phyloP scores from a whole-genome alignment of 2,888 invertebrate genomes.

The Drosophila yooni region DNA sequence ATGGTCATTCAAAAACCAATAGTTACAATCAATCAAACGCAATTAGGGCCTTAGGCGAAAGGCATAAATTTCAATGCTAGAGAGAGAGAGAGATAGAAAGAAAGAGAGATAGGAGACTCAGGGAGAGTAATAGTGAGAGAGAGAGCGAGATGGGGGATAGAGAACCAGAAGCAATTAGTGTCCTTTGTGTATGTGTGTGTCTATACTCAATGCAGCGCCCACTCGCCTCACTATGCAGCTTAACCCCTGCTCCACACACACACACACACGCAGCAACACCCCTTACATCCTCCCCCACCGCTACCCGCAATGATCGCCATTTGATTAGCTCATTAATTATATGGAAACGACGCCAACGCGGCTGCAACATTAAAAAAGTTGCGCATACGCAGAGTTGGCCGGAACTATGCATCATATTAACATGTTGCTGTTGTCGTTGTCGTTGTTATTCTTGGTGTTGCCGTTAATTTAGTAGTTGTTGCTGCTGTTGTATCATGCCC shows the following conservation, averaged over 20 bases:
- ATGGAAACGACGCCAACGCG: conserved; percentile 62
- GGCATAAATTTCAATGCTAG: conserved; percentile 3
- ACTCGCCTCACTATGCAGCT: conserved; percentile 69
- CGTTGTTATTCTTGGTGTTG: not conserved
- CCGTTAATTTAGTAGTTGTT: conserved; percentile 2
- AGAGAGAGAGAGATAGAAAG: not conserved
- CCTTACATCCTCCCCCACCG: not conserved
- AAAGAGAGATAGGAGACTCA: not conserved
- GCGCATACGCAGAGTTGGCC: conserved; percentile 64
- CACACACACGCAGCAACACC: not conserved
- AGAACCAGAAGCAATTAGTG: conserved; percentile 44
- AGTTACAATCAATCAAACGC: conserved; percentile 70
- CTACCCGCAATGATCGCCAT: conserved; percentile 3
- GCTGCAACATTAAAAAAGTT: conserved; percentile 61
- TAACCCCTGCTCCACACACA: conserved; percentile 13
- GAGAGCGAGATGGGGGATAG: not conserved
- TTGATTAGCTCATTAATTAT: conserved; percentile 76
- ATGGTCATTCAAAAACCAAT: conserved; percentile 50
- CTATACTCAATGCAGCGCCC: conserved; percentile 27
- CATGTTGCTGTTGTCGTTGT: not conserved
- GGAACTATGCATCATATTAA: conserved; percentile 36
- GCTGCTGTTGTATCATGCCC: conserved; percentile 28
- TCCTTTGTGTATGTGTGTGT: conserved; percentile 32
- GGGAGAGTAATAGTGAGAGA: not conserved
- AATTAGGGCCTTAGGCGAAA: conserved; percentile 66